Evolutionary conservation across 2,888 invertebrate species (phyloP).

Genomic region (Chloroclystis v-ata): DNA sequence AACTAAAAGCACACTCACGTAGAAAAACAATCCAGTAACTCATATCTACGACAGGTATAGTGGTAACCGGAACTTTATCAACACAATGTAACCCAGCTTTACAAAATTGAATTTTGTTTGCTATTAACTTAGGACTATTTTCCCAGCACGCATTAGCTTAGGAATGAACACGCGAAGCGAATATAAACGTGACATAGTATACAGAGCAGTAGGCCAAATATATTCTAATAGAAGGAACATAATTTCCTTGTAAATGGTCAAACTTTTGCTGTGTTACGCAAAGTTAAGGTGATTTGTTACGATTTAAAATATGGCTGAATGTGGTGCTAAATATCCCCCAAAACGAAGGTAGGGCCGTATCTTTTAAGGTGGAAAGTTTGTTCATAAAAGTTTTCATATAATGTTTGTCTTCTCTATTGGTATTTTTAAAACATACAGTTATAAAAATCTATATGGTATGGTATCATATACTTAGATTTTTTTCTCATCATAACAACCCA

Average conservation of each 20-base stretch:
- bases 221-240: slow-evolving; percentile 70
- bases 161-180: slow-evolving; percentile 51
- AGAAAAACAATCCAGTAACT: slow-evolving; percentile 49
- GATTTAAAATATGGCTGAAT: slow-evolving; percentile 41
- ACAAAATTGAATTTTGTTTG: slow-evolving; percentile 42
- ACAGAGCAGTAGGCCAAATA: slow-evolving; percentile 41
- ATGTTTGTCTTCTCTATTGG: no score
- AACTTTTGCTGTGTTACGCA: slow-evolving; percentile 57
- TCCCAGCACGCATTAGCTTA: slow-evolving; percentile 28
- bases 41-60: slow-evolving; percentile 57
- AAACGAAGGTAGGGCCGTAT: slow-evolving; percentile 3
- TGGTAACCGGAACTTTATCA: slow-evolving; percentile 48
- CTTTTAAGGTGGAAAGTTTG: not conserved
- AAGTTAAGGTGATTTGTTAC: slow-evolving; percentile 51
- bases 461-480: no score
- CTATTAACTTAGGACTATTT: slow-evolving; percentile 43
- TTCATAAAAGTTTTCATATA: no score
- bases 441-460: no score
- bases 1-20: slow-evolving; percentile 36
- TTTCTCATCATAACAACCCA: no score
- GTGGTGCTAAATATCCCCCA: slow-evolving; percentile 34
- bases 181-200: slow-evolving; percentile 57
- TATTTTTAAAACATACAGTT: no score
- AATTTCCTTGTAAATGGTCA: slow-evolving; percentile 67
- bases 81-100: slow-evolving; percentile 25